phyloP scores from a whole-genome alignment of 2,797 vertebrate species.

The Morelia viridis region DNA sequence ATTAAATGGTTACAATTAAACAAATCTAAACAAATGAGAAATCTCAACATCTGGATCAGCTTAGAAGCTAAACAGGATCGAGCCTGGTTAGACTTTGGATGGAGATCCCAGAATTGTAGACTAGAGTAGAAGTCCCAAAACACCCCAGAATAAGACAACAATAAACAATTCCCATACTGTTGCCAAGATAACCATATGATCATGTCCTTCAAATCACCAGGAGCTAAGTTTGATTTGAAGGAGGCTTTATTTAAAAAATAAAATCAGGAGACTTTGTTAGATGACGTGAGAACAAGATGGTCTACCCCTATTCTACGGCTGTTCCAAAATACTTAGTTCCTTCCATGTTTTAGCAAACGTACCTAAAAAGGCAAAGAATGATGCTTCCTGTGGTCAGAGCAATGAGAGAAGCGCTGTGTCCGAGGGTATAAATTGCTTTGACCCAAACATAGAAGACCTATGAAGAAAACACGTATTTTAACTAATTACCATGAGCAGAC shows the following conservation, averaged over 20 bases:
- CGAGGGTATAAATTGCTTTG: constrained; percentile 87
- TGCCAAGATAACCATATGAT: background rate
- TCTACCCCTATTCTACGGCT: background rate
- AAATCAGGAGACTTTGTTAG: background rate
- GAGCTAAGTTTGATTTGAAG: background rate
- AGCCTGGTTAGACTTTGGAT: background rate
- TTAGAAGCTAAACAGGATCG: background rate
- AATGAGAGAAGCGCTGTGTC: constrained; percentile 87
- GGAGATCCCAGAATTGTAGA: background rate
- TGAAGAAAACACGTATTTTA: constrained; percentile 3
- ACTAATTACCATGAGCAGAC: constrained; percentile 1
- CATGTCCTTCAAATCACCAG: background rate
- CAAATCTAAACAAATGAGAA: background rate
- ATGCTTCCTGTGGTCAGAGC: constrained; percentile 86
- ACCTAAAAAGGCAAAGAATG: constrained; percentile 90
- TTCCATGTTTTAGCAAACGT: constrained; percentile 41
- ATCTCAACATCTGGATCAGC: background rate
- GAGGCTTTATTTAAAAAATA: background rate
- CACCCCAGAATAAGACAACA: background rate
- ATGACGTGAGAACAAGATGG: background rate
- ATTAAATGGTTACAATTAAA: background rate
- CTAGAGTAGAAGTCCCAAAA: background rate
- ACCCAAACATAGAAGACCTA: constrained; percentile 86
- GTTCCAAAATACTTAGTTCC: background rate
- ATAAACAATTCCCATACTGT: background rate